Percentiles rank a stretch among this genome's conserved stretches.
These are phyloP conservation scores for Columba livia DNA, from an alignment of 2,113 vertebrate species.

Conservation along the genomic window DNA sequence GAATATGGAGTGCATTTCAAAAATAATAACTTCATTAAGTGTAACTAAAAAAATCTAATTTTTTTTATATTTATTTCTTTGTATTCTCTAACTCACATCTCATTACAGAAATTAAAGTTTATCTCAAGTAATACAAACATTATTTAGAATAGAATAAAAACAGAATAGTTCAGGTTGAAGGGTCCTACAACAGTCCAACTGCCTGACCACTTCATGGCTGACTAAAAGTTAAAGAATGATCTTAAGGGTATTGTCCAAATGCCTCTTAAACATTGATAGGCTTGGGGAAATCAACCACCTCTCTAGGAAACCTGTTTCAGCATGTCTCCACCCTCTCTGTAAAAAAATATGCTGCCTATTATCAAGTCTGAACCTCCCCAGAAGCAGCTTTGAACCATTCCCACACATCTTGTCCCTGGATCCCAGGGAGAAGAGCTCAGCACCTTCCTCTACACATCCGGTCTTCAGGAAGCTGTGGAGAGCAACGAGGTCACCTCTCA, in stretches of 20 bases:
- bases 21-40: neutral
- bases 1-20: neutral
- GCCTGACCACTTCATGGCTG: neutral
- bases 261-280: neutral
- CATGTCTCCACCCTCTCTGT: accelerated
- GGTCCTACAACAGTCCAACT: neutral
- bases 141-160: neutral
- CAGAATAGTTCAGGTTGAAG: neutral
- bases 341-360: neutral
- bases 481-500: neutral
- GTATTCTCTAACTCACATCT: neutral
- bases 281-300: accelerated
- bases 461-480: neutral
- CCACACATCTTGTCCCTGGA: accelerated
- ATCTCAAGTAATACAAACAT: neutral
- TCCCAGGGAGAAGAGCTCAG: neutral
- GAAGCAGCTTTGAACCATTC: neutral
- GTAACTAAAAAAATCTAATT: neutral
- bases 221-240: neutral
- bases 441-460: neutral
- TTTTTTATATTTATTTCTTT: neutral
- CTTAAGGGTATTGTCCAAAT: neutral
- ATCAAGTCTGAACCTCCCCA: neutral
- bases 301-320: neutral
- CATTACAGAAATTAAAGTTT: neutral